Evolutionary conservation across 2,888 invertebrate species (phyloP).

Genomic region (Pycnomerus fuliginosus): DNA sequence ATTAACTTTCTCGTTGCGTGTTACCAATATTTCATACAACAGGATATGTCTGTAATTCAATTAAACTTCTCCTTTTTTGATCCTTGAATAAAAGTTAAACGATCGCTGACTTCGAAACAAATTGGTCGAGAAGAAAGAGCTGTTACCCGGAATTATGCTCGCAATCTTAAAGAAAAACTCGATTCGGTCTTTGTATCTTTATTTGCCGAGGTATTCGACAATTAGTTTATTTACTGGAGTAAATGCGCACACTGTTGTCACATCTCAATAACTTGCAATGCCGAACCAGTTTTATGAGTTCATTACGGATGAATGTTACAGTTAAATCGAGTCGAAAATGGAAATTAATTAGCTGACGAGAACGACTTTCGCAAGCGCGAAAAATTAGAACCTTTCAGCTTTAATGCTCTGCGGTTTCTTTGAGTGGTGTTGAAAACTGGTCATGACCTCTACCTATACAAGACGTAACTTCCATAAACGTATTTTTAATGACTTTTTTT

Average conservation of each 20-base stretch:
- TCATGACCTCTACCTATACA: too few relatives aligned
- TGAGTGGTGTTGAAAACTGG: too few relatives aligned
- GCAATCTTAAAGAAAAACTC: constrained; percentile 32
- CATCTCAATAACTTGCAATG: constrained; percentile 16
- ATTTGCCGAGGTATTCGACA: constrained; percentile 42
- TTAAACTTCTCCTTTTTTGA: constrained; percentile 16
- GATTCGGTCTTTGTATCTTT: constrained; percentile 38
- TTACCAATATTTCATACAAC: constrained; percentile 13
- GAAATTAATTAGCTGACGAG: constrained; percentile 11
- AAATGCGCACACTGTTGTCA: constrained; percentile 21
- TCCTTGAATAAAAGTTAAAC: constrained; percentile 3
- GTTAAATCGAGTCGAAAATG: constrained; percentile 2
- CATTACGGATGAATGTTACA: constrained; percentile 18
- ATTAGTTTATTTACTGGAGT: constrained; percentile 43
- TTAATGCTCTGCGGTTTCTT: too few relatives aligned
- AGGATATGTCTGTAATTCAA: constrained; percentile 17
- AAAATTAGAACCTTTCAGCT: too few relatives aligned
- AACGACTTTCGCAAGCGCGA: too few relatives aligned
- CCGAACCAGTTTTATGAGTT: constrained; percentile 21
- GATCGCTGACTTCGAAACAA: constrained; percentile 7
- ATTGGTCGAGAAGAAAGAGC: constrained; percentile 22
- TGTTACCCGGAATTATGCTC: constrained; percentile 31
- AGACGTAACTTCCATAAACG: too few relatives aligned
- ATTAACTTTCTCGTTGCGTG: constrained; percentile 15
- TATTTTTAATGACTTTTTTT: too few relatives aligned